Percentiles rank a stretch among this genome's conserved stretches.
Conservation (phyloP, 2,888 invertebrate species). For the Metalampra italica region DNA sequence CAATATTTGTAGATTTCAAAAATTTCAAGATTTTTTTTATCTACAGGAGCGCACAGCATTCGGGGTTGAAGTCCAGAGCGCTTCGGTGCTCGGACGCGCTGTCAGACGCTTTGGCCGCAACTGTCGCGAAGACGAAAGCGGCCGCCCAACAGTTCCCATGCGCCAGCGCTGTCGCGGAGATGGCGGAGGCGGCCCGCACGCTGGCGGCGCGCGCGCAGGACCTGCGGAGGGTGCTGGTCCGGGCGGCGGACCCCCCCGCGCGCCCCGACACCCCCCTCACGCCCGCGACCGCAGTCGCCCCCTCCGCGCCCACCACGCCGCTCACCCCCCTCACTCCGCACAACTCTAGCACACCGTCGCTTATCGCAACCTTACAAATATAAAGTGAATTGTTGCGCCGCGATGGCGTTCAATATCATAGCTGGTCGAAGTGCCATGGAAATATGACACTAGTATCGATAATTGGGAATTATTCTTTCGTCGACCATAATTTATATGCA, state of each 20-base stretch:
- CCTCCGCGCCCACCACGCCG: conserved; percentile 51
- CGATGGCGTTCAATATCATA: background rate
- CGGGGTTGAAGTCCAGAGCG: conserved; percentile 85
- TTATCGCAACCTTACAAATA: conserved; percentile 55
- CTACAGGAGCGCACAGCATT: conserved; percentile 85
- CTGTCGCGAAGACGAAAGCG: conserved; percentile 92
- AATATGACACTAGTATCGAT: background rate
- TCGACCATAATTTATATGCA: background rate
- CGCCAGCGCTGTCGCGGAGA: conserved; percentile 92
- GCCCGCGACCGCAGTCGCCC: conserved; percentile 52
- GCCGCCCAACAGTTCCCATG: conserved; percentile 96
- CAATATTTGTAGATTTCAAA: too few species aligned
- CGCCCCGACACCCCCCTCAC: conserved; percentile 45
- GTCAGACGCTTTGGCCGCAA: conserved; percentile 88
- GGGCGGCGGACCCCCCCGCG: conserved; percentile 78
- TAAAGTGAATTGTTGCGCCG: conserved; percentile 23
- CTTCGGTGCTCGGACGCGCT: conserved; percentile 87
- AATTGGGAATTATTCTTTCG: background rate
- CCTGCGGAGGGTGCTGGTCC: conserved; percentile 85
- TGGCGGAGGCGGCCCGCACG: conserved; percentile 94
- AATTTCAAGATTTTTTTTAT: too few species aligned
- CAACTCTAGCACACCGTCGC: conserved; percentile 41
- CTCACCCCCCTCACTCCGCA: conserved; percentile 59
- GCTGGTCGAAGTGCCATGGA: too few species aligned
- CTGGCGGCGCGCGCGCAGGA: conserved; percentile 91